phyloP scores from a whole-genome alignment of 1,140 invertebrate genomes.

The Nomia melanderi region DNA sequence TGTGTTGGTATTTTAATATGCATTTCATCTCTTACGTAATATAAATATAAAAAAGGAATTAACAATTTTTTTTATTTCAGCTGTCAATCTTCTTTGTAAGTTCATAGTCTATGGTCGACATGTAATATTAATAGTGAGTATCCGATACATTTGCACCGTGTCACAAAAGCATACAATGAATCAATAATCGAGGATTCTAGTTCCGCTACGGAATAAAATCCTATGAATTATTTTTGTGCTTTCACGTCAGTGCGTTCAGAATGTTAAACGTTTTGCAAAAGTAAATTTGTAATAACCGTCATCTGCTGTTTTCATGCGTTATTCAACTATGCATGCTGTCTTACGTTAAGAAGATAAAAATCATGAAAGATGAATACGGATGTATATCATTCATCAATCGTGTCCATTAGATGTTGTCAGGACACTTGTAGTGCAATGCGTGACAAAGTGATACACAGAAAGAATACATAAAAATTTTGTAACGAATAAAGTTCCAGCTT shows the following conservation, averaged over 20 bases:
- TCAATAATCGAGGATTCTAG: no score
- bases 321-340: background rate
- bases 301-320: background rate
- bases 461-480: conserved; percentile 30
- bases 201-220: background rate
- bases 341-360: conserved; percentile 35
- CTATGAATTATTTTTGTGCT: background rate
- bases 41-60: no score
- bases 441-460: conserved; percentile 30
- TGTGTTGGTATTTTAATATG: no score
- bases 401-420: conserved; percentile 8
- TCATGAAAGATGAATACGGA: conserved; percentile 28
- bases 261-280: background rate
- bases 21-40: no score
- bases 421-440: conserved; percentile 14
- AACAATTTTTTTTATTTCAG: no score
- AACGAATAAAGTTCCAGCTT: background rate
- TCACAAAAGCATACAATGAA: no score
- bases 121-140: no score
- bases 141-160: no score
- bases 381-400: conserved; percentile 20
- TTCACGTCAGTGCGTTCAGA: no score
- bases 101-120: no score
- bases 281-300: conserved; percentile 6
- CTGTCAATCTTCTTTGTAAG: no score